Evolutionary conservation across 2,888 invertebrate genomes (phyloP).

Genomic region (Epistrophella euchroma): DNA sequence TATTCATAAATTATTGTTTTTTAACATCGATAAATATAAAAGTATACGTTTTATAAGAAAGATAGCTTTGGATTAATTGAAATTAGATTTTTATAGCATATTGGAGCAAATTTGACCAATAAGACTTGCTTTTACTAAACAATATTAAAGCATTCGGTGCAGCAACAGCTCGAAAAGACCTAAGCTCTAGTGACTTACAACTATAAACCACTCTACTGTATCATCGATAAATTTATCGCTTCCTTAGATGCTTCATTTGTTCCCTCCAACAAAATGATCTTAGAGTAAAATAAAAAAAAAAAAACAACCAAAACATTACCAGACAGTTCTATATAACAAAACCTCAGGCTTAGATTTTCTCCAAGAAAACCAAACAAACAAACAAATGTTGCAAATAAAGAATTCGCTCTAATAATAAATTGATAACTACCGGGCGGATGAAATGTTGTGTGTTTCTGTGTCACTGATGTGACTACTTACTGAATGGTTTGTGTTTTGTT

Average conservation of each 20-base stretch:
- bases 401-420: neutral
- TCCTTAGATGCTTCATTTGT: neutral
- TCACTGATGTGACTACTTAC: neutral
- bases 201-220: neutral
- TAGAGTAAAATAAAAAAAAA: neutral
- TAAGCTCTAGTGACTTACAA: too few relatives aligned
- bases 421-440: neutral
- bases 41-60: too few relatives aligned
- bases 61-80: too few relatives aligned
- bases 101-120: too few relatives aligned
- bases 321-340: neutral
- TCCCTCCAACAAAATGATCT: neutral
- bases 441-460: constrained; percentile 12
- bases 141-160: too few relatives aligned
- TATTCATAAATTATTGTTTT: too few relatives aligned
- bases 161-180: too few relatives aligned
- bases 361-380: neutral
- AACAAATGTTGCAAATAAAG: neutral
- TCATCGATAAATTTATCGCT: neutral
- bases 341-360: neutral
- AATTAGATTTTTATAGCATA: too few relatives aligned
- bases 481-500: neutral
- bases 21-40: too few relatives aligned
- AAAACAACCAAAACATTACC: neutral
- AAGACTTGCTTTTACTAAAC: too few relatives aligned